Evolutionary conservation across 2,113 vertebrate species (phyloP), one percentile per base, ranked within the genome.

Genomic region (Podarcis muralis): DNA sequence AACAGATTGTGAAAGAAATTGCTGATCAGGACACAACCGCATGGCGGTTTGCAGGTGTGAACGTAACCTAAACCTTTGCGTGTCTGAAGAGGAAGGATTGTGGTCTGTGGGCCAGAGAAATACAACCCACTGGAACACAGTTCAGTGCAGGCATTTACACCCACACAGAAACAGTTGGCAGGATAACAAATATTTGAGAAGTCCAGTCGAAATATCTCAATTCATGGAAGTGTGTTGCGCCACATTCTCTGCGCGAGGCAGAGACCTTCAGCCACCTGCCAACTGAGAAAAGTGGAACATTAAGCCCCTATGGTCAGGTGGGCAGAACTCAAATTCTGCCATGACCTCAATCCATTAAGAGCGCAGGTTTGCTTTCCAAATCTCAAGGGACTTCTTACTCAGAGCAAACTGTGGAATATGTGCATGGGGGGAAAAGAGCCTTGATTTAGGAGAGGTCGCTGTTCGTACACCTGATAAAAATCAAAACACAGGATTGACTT

Each of bases 381-480:
- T 90, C 90, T 75, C 82, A 75, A 87, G 85, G 87, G 90, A 91
- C 81, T 57, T 76, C 91, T 87, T 88, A 35, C 72, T 85, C 82
- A 84, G 72, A 62, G 69, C 0, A 84, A 79, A 87, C 84, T 87
- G 87, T 90, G 90, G 32, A 79, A 1, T 76, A 78, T 69, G 80
- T 84, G 90, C 78, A 89, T 5, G 4, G 5, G 48, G 9, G 2
- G 2, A 1, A 88, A 90, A 92, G 72, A 90, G 84, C 88, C 91
- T 88, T 90, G 85, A 91, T 91, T 93, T 92, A 88, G 89, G 90
- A 92, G 82, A 32, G 80, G 91, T 94, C 77, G 80, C 90, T 92
- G 80, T 93, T 30, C 91, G 48, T 93, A 88, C 92, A 93, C 93
- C 93, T 95, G 95, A 95, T 94, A 95, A 95, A 95, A 95, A 95